Base-by-base conservation (phyloP, 1,140 invertebrate species). In the Magallana ariakensis region DNA sequence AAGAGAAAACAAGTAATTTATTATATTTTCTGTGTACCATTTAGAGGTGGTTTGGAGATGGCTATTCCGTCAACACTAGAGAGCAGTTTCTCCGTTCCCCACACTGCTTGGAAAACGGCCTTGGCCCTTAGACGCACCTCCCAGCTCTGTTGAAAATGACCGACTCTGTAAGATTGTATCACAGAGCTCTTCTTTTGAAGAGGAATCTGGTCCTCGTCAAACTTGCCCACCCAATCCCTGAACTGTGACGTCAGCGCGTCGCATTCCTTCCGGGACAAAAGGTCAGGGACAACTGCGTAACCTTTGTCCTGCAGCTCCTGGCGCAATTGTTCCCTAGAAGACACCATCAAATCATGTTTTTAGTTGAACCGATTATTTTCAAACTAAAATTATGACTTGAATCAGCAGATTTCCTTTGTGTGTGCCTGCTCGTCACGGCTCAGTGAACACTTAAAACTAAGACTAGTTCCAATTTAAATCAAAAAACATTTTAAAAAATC, bases 51-150 rank as follows among this genome's bases (percentile, higher is more conserved):
- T 6, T 75, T 53, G 9, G 87, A 80, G 8, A 91, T 87, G 54
- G 91, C 91, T n/a, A 90, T 60, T 0, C 81, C 91, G 57, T 91
- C 90, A 80, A 88, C 81, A 86, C 91, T 91, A 9, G 88, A 87
- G 13, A 90, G 84, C 15, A 92, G 80, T 55, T 91, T 92, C n/a
- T 89, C 85, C 3, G 91, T 91, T 80, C 86, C 70, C 91, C 90
- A 92, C 1, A 92, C 46, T 10, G 83, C 80, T 22, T 60, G 66
- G 89, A 91, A 91, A 3, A 91, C 89, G 11, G 57, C 82, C 57
- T 89, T 91, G 16, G 87, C 56, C 5, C 88, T 87, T 13, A 91
- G 83, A 0, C 91, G 87, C 2, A 83, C 84, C 55, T 87, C 85
- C 91, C 90, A 91, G 5, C 87, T 83, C 19, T 66, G 19, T 16